phyloP scores from a whole-genome alignment of 2,113 vertebrate species.

The Ciconia maguari region DNA sequence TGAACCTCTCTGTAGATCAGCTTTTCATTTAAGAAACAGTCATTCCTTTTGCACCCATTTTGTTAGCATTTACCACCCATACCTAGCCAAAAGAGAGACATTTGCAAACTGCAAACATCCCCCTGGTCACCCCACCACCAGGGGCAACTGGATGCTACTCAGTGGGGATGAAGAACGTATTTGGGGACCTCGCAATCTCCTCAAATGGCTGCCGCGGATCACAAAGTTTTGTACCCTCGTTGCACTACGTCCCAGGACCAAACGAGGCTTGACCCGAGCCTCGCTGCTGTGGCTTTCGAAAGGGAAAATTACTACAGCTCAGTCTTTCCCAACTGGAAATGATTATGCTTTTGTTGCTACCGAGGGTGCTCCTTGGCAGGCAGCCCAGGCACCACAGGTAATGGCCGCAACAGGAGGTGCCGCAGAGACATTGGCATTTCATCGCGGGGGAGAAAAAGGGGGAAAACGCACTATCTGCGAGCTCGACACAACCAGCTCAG shows the following conservation, averaged over 20 bases:
- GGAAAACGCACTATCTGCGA: not conserved
- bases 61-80: not conserved
- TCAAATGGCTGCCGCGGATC: not conserved
- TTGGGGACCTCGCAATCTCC: not conserved
- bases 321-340: conserved; percentile 55
- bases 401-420: conserved; percentile 14
- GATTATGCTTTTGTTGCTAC: conserved; percentile 66
- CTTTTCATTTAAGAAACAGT: not conserved
- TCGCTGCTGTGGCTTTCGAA: not conserved
- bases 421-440: not conserved
- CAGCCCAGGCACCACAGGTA: conserved; percentile 65
- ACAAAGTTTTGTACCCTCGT: fast-evolving
- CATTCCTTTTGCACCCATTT: not conserved
- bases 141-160: not conserved
- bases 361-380: conserved; percentile 63
- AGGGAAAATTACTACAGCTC: conserved; percentile 31
- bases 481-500: conserved; percentile 2
- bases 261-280: not conserved
- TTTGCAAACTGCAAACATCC: not conserved
- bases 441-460: not conserved
- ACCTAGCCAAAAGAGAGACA: not conserved
- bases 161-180: not conserved
- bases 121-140: fast-evolving
- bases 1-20: not conserved
- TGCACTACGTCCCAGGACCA: not conserved